Percentiles rank a stretch among this genome's conserved stretches.
phyloP scores from a whole-genome alignment of 2,888 invertebrate genomes.

The Seladonia tumulorum region DNA sequence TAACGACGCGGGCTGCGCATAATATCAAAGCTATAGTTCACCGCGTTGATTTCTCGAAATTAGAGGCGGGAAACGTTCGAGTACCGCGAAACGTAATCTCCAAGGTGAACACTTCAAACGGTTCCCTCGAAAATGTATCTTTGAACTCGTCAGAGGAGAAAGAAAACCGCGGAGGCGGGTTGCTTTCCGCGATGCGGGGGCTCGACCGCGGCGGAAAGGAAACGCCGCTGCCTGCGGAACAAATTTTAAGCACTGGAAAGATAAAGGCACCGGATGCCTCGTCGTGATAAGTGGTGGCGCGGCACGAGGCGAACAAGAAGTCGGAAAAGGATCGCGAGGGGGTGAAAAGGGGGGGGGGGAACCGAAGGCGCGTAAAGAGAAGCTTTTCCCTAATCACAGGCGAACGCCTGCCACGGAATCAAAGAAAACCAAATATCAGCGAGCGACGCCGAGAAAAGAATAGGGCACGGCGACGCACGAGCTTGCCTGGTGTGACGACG shows the following conservation, averaged over 20 bases:
- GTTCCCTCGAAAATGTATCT: neutral
- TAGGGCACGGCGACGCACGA: constrained; percentile 51
- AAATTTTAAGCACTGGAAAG: constrained; percentile 23
- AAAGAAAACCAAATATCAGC: constrained; percentile 75
- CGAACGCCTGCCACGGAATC: constrained; percentile 63
- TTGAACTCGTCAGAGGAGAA: neutral
- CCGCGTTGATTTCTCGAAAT: constrained; percentile 42
- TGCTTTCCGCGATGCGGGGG: neutral
- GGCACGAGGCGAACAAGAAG: constrained; percentile 29
- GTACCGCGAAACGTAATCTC: constrained; percentile 13
- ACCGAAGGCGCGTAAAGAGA: constrained; percentile 47
- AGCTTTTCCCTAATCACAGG: constrained; percentile 72
- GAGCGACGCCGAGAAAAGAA: constrained; percentile 65
- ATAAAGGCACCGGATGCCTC: constrained; percentile 43
- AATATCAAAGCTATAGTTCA: constrained; percentile 45
- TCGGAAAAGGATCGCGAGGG: neutral
- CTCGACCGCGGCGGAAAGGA: neutral
- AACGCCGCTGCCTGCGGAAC: neutral
- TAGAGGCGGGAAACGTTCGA: constrained; percentile 38
- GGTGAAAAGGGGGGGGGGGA: constrained; percentile 2
- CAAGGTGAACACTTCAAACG: constrained; percentile 6
- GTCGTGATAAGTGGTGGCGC: constrained; percentile 39
- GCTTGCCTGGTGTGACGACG: constrained; percentile 58
- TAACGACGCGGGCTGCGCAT: constrained; percentile 26
- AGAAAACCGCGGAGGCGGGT: neutral